Base-by-base conservation (phyloP, 2,113 vertebrate genomes). In the Corvus moneduloides region DNA sequence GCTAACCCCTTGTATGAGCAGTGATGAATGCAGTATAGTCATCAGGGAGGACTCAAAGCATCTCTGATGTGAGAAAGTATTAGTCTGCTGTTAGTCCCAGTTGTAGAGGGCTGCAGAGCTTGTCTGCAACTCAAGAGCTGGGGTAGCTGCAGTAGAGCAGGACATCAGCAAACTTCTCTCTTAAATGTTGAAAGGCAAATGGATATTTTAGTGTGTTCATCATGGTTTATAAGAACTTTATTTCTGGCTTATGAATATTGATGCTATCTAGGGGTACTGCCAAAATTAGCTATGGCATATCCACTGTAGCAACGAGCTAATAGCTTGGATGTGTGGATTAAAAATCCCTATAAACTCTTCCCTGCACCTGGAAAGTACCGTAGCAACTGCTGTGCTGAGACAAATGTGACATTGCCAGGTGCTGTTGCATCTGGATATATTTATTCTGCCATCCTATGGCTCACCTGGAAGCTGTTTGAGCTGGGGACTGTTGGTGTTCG, bases 291-390 rank as follows among this genome's bases (percentile, higher is more conserved):
- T 37, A 2, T 19, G 56, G 16, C 23, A 22, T 71, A 54, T 23
- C 22, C 18, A 6, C 43, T 74, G 61, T 30, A 37, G 32, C 46
- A 41, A 4, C 9, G 5, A 75, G 46, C 35, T 63, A 9, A 11
- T 12, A 22, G 24, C 48, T 48, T n/a, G 11, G 16, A 33, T 1
- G 4, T 64, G 1, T 1, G 1, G 16, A 20, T 76, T 51, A 30
- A 49, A 52, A 64, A 43, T 68, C 23, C 6, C 20, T 66, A 17
- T 62, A 41, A 61, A 78, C 11, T 28, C 27, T 78, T 71, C 18
- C 17, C 59, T 58, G 21, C 1, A 1, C 33, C 33, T 54, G 11
- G 51, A 33, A 52, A 49, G 39, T 21, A 22, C 43, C 1, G 1
- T 22, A 46, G 62, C 41, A 27, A 13, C 43, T 81, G 54, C 46